A percentile compares a stretch with the other conserved stretches of the same genome.
These are phyloP conservation scores for Myotis daubentonii DNA, from an alignment of 2,797 vertebrate species.

Conservation along the genomic window DNA sequence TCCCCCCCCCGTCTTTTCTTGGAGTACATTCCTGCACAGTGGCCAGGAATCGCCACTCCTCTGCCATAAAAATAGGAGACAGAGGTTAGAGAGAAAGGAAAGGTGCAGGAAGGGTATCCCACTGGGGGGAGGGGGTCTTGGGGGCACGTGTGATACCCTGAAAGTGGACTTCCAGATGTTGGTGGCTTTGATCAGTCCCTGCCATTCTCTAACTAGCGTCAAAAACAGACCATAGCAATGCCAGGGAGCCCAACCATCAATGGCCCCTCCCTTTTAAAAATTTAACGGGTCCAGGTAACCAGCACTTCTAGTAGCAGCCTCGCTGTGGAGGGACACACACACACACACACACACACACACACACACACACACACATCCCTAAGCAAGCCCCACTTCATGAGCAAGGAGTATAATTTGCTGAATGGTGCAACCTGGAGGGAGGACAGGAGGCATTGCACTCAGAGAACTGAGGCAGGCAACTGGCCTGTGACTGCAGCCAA, in stretches of 20 bases:
- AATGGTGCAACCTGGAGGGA: conserved; percentile 70
- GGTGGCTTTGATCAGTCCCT: conserved; percentile 81
- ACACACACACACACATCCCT: conserved; percentile 53
- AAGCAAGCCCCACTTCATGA: conserved; percentile 78
- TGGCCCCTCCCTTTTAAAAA: conserved; percentile 28
- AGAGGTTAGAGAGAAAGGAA: conserved; percentile 44
- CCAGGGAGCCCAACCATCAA: conserved; percentile 59
- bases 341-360: neutral
- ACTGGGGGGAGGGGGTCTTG: neutral
- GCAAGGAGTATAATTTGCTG: conserved; percentile 78
- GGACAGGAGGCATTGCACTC: conserved; percentile 57
- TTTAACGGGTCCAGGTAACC: conserved; percentile 79
- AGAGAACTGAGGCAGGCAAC: conserved; percentile 58
- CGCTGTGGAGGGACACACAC: conserved; percentile 45
- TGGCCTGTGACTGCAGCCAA: conserved; percentile 62
- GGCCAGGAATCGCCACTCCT: conserved; percentile 55
- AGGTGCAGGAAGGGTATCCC: neutral
- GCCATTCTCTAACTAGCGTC: conserved; percentile 74
- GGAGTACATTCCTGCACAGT: conserved; percentile 53
- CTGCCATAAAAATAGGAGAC: neutral
- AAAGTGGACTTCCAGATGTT: conserved; percentile 58
- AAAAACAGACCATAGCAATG: conserved; percentile 64
- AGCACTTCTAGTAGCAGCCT: conserved; percentile 75
- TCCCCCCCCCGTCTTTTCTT: conserved; percentile 70
- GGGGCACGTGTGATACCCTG: neutral